Conservation (phyloP, 2,797 vertebrate genomes). For the Myiothlypis chrysogaster region DNA sequence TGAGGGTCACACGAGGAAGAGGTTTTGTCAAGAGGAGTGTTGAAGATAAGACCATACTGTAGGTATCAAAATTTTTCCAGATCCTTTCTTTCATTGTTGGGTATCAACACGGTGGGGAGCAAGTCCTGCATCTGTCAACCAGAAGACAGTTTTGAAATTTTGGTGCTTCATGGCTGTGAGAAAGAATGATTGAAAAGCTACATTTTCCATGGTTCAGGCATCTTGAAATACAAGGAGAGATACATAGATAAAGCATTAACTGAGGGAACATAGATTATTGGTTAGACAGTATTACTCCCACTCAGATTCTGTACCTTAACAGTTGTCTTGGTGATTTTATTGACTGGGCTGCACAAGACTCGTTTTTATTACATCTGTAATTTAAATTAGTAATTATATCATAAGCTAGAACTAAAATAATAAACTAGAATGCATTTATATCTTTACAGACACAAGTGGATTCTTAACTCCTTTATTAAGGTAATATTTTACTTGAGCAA, state of each 20-base stretch:
- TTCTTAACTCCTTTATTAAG: slow-evolving; percentile 6
- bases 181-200: background rate
- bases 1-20: background rate
- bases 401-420: background rate
- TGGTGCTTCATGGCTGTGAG: background rate
- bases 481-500: background rate
- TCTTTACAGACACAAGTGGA: background rate
- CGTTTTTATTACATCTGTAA: slow-evolving; percentile 8
- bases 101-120: accelerated
- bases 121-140: background rate
- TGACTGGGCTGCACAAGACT: background rate
- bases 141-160: background rate
- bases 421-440: slow-evolving; percentile 7
- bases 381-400: slow-evolving; percentile 29
- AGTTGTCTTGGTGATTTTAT: slow-evolving; percentile 5
- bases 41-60: background rate
- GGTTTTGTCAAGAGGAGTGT: background rate
- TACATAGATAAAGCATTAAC: background rate
- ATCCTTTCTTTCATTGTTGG: background rate
- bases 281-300: background rate
- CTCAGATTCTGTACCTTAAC: background rate
- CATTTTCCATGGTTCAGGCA: background rate
- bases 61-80: background rate
- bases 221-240: background rate
- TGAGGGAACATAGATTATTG: background rate